These are phyloP conservation scores for Acleris sparsana DNA, from an alignment of 2,888 invertebrate species.

Conservation along the genomic window DNA sequence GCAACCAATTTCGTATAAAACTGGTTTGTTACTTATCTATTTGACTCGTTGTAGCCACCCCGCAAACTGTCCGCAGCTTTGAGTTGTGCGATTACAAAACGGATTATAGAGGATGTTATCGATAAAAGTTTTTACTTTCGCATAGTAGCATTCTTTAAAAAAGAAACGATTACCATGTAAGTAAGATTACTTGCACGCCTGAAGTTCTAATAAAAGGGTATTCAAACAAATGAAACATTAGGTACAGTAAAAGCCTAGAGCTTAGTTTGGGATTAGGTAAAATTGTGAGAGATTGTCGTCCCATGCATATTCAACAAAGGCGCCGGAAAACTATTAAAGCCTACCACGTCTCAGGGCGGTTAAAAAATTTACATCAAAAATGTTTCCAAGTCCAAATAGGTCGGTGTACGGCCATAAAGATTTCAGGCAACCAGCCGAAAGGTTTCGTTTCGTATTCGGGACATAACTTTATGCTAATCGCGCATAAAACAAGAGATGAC, in stretches of 20 bases:
- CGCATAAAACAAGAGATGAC: slow-evolving; percentile 22
- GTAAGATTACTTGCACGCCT: neutral
- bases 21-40: too few species aligned
- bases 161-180: neutral
- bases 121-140: too few species aligned
- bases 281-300: too few species aligned
- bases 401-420: neutral
- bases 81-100: too few species aligned
- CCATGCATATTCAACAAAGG: neutral
- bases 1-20: too few species aligned
- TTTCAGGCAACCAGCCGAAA: neutral
- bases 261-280: too few species aligned
- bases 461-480: slow-evolving; percentile 23
- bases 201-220: neutral
- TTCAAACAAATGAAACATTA: neutral
- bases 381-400: slow-evolving; percentile 10
- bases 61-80: too few species aligned
- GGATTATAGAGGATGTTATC: too few species aligned
- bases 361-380: neutral
- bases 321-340: neutral
- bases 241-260: too few species aligned
- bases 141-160: neutral
- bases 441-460: slow-evolving; percentile 24
- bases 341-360: neutral
- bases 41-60: too few species aligned